Evolutionary conservation across 1,140 invertebrate genomes (phyloP).

Genomic region (Camponotus vicinus): DNA sequence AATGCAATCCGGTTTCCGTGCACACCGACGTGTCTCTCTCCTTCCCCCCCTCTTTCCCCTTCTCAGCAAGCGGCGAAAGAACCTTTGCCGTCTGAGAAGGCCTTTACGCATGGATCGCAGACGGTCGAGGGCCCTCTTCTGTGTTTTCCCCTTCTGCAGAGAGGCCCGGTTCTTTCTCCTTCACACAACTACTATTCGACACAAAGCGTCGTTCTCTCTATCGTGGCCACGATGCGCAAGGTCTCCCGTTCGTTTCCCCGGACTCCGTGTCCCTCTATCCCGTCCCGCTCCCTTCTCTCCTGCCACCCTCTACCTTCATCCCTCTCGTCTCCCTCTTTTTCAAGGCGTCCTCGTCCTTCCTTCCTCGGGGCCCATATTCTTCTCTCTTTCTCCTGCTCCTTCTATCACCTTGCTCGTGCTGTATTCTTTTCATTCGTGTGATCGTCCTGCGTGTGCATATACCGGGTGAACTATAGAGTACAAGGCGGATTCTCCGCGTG

Average conservation of each 20-base stretch:
- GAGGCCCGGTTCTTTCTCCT: conserved; percentile 67
- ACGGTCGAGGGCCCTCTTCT: conserved; percentile 64
- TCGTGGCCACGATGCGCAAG: conserved; percentile 65
- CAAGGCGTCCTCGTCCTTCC: conserved; percentile 59
- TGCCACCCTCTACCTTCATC: conserved; percentile 31
- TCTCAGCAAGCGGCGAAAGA: neutral
- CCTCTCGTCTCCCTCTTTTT: conserved; percentile 56
- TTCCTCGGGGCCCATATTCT: conserved; percentile 51
- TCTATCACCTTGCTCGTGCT: conserved; percentile 65
- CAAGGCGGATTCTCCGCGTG: neutral
- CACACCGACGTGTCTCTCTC: neutral
- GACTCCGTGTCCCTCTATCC: conserved; percentile 6
- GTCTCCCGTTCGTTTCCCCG: conserved; percentile 74
- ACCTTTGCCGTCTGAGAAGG: conserved; percentile 50
- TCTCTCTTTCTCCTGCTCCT: conserved; percentile 15
- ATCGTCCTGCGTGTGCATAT: conserved; percentile 62
- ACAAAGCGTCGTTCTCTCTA: conserved; percentile 74
- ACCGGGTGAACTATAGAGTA: conserved; percentile 64
- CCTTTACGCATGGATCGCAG: conserved; percentile 65
- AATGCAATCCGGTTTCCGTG: conserved; percentile 54
- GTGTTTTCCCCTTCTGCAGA: conserved; percentile 1
- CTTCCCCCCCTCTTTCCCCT: neutral
- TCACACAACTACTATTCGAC: conserved; percentile 63
- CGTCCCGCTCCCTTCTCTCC: neutral
- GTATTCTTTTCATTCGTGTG: conserved; percentile 73